Evolutionary conservation across 1,140 invertebrate genomes (phyloP), one percentile per base, ranked within the genome.

Genomic region (Planococcus citri): DNA sequence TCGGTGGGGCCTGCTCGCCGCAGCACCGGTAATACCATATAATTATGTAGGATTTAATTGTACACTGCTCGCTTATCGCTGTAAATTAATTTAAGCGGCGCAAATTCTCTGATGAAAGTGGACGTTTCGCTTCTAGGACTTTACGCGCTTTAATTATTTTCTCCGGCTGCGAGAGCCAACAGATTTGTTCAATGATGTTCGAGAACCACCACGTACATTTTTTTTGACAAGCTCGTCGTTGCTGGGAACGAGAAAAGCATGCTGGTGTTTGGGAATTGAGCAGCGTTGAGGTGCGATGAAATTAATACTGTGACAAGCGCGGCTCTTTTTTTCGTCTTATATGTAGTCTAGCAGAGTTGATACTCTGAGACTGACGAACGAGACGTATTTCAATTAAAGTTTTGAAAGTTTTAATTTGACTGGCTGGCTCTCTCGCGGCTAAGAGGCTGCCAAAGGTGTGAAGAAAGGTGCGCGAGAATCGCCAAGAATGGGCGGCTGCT

Each of bases 301-400:
- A 51, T 51, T 51, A 51, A 51, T 51, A 17, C 6, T 17, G 41
- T 51, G 41, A 51, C 41, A 51, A 51, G 41, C 41, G 41, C 41
- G 41, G 41, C n/a, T 51, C 41, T 17, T 51, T 51, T 51, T 51
- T 20, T 33, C 29, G 29, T 33, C 4, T 33, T 33, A 6, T 12
- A n/a, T n/a, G n/a, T n/a, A n/a, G n/a, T n/a, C n/a, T n/a, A n/a
- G n/a, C n/a, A n/a, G n/a, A n/a, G 29, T 33, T 33, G 29, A 12
- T 33, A 12, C 12, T 33, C 3, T 33, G 29, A 33, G 3, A 33
- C 41, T 51, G n/a, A 51, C 17, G 6, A 37, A 51, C 41, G 41
- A 51, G 41, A n/a, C 41, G 41, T 51, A 51, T 51, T 51, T 51
- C 41, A 51, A 51, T 51, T 51, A 51, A 51, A 51, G 41, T 51